Percentiles rank a stretch among this genome's conserved stretches.
phyloP scores from a whole-genome alignment of 2,888 invertebrate genomes.

The Orthosia gothica region DNA sequence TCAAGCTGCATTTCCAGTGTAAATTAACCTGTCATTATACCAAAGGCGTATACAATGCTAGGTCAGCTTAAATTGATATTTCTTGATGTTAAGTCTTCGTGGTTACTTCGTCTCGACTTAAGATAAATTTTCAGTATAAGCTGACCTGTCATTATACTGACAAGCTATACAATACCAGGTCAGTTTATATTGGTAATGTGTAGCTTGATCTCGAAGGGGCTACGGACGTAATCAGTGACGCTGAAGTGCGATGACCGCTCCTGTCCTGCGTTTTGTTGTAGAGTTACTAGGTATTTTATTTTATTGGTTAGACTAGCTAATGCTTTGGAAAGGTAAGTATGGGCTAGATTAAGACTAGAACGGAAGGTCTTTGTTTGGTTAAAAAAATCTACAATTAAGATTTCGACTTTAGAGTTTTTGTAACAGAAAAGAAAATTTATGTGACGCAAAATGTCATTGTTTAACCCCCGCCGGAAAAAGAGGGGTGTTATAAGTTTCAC shows the following conservation, averaged over 20 bases:
- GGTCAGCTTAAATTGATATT: not conserved
- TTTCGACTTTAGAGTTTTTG: too few species aligned
- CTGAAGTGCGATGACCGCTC: constrained; percentile 47
- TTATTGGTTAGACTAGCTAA: constrained; percentile 24
- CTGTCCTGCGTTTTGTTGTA: constrained; percentile 15
- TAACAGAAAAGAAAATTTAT: too few species aligned
- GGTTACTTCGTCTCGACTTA: not conserved
- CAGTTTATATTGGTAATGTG: not conserved
- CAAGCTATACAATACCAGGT: not conserved
- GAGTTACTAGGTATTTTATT: constrained; percentile 19
- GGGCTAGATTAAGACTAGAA: not conserved
- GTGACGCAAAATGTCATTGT: too few species aligned
- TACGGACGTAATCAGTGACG: constrained; percentile 56
- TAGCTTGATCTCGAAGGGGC: constrained; percentile 11
- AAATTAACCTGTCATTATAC: not conserved
- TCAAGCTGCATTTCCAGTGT: not conserved
- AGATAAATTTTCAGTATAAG: not conserved
- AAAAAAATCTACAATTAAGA: too few species aligned
- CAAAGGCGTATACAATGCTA: not conserved
- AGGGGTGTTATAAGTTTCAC: too few species aligned
- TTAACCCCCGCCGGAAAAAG: too few species aligned
- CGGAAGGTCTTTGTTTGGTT: not conserved
- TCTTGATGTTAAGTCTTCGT: not conserved
- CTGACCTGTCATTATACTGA: not conserved
- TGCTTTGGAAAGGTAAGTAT: not conserved